These are phyloP conservation scores for Erythrolamprus reginae DNA, from an alignment of 2,113 vertebrate genomes.

Conservation along the genomic window DNA sequence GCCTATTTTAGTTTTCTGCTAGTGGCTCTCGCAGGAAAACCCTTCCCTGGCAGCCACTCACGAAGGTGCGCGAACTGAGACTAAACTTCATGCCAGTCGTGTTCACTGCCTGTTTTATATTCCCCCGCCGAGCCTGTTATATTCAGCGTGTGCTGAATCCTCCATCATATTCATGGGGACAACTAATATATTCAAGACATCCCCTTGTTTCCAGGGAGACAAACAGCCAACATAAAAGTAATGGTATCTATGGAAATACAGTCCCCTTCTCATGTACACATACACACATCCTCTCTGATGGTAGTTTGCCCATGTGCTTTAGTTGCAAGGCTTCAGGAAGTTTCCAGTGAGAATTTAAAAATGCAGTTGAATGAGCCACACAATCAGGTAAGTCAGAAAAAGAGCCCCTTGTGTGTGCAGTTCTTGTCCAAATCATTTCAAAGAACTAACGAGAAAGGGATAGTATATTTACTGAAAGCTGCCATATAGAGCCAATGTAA, in stretches of 20 bases:
- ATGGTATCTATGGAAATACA: slow-evolving; percentile 34
- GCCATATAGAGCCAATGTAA: neutral
- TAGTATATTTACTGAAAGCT: neutral
- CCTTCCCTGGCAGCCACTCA: neutral
- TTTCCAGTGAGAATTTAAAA: neutral
- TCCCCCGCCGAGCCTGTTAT: neutral
- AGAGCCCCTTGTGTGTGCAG: neutral
- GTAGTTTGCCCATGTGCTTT: neutral
- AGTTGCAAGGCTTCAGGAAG: neutral
- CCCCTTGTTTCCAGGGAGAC: slow-evolving; percentile 33
- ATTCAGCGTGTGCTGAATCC: neutral
- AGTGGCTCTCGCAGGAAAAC: neutral
- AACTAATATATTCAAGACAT: slow-evolving; percentile 21
- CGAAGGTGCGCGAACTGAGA: neutral
- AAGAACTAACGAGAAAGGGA: neutral
- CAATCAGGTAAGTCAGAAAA: neutral
- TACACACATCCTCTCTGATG: neutral
- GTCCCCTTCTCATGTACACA: neutral
- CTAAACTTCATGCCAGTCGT: slow-evolving; percentile 1
- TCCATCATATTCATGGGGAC: neutral
- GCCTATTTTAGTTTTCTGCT: neutral
- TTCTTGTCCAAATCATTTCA: neutral
- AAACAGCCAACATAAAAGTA: slow-evolving; percentile 20
- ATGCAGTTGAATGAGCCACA: neutral
- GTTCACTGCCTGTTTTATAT: neutral